phyloP scores from a whole-genome alignment of 2,797 vertebrate species.

The Brachyrhaphis roseni region DNA sequence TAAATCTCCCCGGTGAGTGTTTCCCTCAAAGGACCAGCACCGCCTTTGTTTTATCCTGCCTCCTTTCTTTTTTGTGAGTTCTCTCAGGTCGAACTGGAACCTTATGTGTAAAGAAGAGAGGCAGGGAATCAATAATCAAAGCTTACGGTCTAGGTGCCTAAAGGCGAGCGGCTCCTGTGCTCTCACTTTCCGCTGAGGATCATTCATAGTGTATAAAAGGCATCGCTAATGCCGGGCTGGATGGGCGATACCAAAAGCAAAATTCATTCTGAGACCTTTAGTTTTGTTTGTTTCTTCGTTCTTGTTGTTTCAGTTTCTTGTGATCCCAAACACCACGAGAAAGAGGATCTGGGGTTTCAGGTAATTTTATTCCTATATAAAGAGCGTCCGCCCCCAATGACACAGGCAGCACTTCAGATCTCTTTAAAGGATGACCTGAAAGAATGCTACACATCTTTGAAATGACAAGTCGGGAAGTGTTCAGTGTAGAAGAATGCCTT shows the following conservation, averaged over 20 bases:
- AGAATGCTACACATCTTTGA: conserved; percentile 28
- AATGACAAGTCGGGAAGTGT: conserved; percentile 31
- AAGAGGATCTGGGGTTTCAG: conserved; percentile 60
- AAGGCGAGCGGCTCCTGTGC: conserved; percentile 68
- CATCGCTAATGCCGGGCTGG: conserved; percentile 68
- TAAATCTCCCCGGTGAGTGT: conserved; percentile 52
- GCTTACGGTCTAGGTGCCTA: conserved; percentile 68
- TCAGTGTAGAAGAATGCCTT: conserved; percentile 33
- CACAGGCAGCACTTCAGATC: conserved; percentile 67
- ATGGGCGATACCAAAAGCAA: conserved; percentile 52
- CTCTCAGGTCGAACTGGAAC: conserved; percentile 72
- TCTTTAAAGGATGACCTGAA: conserved; percentile 55
- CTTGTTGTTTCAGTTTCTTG: conserved; percentile 52
- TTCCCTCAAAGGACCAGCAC: conserved; percentile 59
- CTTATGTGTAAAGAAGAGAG: conserved; percentile 73
- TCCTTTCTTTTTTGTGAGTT: conserved; percentile 61
- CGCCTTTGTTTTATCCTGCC: conserved; percentile 64
- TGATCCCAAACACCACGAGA: conserved; percentile 47
- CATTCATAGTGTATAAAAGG: conserved; percentile 73
- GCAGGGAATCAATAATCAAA: conserved; percentile 81
- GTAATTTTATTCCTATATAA: conserved; percentile 61
- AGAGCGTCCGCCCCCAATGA: conserved; percentile 58
- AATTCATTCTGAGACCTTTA: conserved; percentile 39
- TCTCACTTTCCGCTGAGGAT: conserved; percentile 61
- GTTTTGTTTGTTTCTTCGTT: conserved; percentile 32